Evolutionary conservation across 2,888 invertebrate genomes (phyloP).

Genomic region (Tipula confusa): DNA sequence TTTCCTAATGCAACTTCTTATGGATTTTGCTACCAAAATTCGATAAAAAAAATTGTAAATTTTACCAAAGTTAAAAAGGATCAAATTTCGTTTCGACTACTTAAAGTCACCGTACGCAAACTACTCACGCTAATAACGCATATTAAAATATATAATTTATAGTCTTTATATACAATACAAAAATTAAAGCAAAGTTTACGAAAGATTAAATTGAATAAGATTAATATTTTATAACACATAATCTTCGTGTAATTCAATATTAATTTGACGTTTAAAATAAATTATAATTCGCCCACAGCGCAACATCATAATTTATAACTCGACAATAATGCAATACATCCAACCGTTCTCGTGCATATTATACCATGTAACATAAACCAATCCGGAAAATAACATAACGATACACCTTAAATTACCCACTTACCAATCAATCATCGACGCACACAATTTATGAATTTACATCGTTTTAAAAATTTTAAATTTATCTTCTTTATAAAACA

Average conservation of each 20-base stretch:
- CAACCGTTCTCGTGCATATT: neutral
- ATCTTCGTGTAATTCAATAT: neutral
- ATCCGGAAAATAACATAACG: neutral
- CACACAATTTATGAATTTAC: neutral
- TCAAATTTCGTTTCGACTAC: too few species aligned
- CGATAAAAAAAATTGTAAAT: too few species aligned
- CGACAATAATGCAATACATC: neutral
- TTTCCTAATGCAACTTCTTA: too few species aligned
- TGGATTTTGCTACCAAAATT: too few species aligned
- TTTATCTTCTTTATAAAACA: neutral
- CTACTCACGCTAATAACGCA: too few species aligned
- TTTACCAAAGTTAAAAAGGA: too few species aligned
- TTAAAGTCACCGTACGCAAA: too few species aligned
- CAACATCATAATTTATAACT: neutral
- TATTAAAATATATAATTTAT: too few species aligned
- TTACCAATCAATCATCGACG: neutral
- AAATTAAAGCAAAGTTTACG: too few species aligned
- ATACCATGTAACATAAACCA: neutral
- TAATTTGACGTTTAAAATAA: neutral
- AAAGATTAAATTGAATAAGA: neutral
- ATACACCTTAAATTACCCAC: neutral
- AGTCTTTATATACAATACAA: too few species aligned
- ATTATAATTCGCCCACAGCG: neutral
- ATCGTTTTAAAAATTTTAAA: neutral
- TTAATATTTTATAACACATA: neutral